phyloP scores from a whole-genome alignment of 2,797 vertebrate species.

The Sylvia borin region DNA sequence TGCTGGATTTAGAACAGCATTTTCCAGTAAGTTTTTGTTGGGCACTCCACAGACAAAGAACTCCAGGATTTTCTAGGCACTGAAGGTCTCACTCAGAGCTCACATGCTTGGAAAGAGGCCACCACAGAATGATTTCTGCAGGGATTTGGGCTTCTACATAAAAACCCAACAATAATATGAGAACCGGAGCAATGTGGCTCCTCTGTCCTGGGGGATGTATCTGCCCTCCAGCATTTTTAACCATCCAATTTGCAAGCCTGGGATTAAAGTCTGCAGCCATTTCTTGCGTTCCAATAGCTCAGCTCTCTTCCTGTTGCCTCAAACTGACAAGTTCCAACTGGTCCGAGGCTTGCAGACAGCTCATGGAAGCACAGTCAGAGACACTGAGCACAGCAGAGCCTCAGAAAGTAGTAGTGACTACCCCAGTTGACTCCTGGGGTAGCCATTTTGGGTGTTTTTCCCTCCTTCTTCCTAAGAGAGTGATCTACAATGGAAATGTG shows the following conservation, averaged over 20 bases:
- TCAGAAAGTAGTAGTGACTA: not conserved
- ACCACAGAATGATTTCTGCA: not conserved
- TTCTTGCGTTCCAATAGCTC: not conserved
- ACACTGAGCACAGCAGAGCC: not conserved
- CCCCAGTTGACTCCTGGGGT: not conserved
- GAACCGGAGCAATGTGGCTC: not conserved
- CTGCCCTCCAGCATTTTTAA: not conserved
- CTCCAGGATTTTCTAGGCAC: not conserved
- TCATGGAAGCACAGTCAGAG: not conserved
- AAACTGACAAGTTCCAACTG: not conserved
- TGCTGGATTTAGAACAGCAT: not conserved
- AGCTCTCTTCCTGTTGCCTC: not conserved
- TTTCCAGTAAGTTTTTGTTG: not conserved
- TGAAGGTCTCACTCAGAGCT: not conserved
- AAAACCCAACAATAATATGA: not conserved
- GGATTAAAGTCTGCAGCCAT: not conserved
- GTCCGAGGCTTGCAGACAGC: accelerated
- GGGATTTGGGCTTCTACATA: not conserved
- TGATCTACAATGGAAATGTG: not conserved
- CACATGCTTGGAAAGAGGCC: not conserved
- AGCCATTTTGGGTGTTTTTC: not conserved
- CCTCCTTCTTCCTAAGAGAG: not conserved
- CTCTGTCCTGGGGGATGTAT: not conserved
- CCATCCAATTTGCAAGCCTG: not conserved
- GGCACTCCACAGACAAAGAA: not conserved